phyloP scores from a whole-genome alignment of 1,140 invertebrate species.

The Epicauta chinensis region DNA sequence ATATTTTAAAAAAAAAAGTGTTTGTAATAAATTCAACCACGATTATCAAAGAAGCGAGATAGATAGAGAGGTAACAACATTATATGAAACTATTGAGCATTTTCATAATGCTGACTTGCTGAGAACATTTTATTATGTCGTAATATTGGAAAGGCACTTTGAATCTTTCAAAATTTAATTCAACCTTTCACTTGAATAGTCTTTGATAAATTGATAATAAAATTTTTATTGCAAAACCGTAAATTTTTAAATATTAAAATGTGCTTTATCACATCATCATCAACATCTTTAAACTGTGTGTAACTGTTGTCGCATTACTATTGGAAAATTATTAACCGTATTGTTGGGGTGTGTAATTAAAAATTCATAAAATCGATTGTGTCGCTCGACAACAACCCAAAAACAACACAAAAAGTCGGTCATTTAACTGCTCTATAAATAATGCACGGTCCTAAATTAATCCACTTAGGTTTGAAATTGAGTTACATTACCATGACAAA shows the following conservation, averaged over 20 bases:
- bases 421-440: background rate
- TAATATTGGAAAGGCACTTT: constrained; percentile 9
- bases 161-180: constrained; percentile 13
- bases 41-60: too few relatives aligned
- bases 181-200: constrained; percentile 7
- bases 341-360: too few relatives aligned
- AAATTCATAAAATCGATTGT: constrained; percentile 1
- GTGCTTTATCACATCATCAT: constrained; percentile 1
- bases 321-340: too few relatives aligned
- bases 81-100: background rate
- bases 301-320: too few relatives aligned
- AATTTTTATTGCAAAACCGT: constrained; percentile 13
- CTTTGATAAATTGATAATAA: constrained; percentile 14
- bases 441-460: background rate
- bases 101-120: constrained; percentile 4
- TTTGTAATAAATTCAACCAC: too few relatives aligned
- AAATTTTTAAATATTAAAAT: constrained; percentile 14
- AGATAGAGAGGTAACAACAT: too few relatives aligned
- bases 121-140: constrained; percentile 3
- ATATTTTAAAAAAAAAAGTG: too few relatives aligned
- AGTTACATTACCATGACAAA: background rate
- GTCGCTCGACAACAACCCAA: background rate
- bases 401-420: too few relatives aligned
- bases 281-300: constrained; percentile 1
- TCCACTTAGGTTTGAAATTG: background rate